Evolutionary conservation across 2,113 vertebrate species (phyloP).

Genomic region (Larimichthys crocea): DNA sequence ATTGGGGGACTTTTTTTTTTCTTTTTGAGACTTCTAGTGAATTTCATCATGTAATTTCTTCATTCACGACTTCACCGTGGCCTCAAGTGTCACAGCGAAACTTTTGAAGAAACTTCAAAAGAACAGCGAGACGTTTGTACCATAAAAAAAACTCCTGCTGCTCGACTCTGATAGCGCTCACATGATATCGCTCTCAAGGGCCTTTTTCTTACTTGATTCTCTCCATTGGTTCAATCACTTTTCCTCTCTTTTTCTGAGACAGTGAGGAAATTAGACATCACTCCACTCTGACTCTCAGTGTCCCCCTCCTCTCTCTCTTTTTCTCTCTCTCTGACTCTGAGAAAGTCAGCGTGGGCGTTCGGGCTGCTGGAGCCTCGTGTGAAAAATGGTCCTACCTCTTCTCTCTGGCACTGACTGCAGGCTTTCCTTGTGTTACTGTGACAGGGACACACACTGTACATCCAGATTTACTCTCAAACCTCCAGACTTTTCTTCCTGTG

Average conservation of each 20-base stretch:
- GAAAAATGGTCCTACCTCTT: constrained; percentile 60
- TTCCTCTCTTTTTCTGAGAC: constrained; percentile 19
- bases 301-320: not conserved
- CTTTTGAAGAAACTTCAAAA: constrained; percentile 32
- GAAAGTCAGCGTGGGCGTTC: constrained; percentile 74
- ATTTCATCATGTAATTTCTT: not conserved
- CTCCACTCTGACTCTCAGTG: not conserved
- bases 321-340: constrained; percentile 41
- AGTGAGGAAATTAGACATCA: constrained; percentile 46
- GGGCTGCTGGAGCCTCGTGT: constrained; percentile 59
- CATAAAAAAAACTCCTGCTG: constrained; percentile 13
- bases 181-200: constrained; percentile 25
- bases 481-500: constrained; percentile 5
- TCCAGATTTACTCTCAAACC: constrained; percentile 30
- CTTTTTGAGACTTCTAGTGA: not conserved
- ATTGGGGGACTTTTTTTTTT: not conserved
- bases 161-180: constrained; percentile 25
- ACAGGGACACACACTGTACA: constrained; percentile 20
- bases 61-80: not conserved
- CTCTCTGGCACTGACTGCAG: constrained; percentile 36
- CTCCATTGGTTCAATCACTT: constrained; percentile 24
- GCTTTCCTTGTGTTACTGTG: constrained; percentile 44
- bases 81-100: not conserved
- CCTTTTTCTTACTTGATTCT: constrained; percentile 25
- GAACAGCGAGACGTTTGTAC: constrained; percentile 12